A percentile compares a stretch with the other conserved stretches of the same genome.
Conservation (phyloP, 2,113 vertebrate species). For the Climacteris rufus region DNA sequence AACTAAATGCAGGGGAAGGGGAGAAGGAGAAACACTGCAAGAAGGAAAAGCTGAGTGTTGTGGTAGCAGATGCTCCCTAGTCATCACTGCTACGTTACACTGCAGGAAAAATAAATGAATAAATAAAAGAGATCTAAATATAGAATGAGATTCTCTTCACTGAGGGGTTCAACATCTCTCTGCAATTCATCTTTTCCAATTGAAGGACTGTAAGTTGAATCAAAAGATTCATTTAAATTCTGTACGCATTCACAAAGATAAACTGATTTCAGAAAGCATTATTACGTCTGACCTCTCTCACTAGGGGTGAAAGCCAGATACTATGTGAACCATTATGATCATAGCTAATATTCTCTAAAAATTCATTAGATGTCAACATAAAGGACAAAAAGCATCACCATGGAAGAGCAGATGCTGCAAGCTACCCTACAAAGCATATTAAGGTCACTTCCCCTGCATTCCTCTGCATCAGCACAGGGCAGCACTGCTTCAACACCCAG, state of each 20-base stretch:
- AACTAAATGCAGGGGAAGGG: background rate
- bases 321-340: background rate
- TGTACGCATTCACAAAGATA: background rate
- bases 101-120: constrained; percentile 15
- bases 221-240: constrained; percentile 29
- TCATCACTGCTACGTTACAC: background rate
- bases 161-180: background rate
- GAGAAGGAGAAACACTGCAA: background rate
- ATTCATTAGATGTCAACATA: background rate
- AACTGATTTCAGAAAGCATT: constrained; percentile 25
- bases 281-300: background rate
- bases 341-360: constrained; percentile 1
- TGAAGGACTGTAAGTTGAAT: background rate
- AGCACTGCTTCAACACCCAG: background rate
- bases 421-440: background rate
- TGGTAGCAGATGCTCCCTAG: background rate
- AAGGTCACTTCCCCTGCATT: background rate
- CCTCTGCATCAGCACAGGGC: background rate
- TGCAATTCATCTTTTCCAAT: background rate
- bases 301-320: background rate
- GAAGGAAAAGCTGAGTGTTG: background rate
- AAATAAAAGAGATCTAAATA: constrained; percentile 24
- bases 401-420: background rate
- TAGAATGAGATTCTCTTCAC: background rate
- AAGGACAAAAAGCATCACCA: background rate